Evolutionary conservation across 2,797 vertebrate genomes (phyloP).

Genomic region (Aulostomus chinensis): DNA sequence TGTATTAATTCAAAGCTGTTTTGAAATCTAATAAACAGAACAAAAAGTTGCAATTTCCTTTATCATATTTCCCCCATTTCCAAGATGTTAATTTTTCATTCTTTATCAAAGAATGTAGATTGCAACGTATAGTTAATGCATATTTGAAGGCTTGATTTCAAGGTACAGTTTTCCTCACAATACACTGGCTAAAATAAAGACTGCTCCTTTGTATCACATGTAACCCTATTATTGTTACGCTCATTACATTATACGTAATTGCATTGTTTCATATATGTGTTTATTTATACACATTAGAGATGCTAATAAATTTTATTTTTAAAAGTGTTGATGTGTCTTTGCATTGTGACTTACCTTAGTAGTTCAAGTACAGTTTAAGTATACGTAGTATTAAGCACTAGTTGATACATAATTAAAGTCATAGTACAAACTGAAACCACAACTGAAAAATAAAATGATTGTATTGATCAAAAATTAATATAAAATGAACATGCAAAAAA

Average conservation of each 20-base stretch:
- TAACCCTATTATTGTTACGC: conserved; percentile 87
- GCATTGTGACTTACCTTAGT: too few relatives aligned
- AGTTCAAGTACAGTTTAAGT: too few relatives aligned
- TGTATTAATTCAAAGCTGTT: conserved; percentile 69
- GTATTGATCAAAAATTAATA: too few relatives aligned
- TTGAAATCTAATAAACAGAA: conserved; percentile 69
- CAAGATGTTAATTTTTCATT: conserved; percentile 68
- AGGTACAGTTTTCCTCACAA: conserved; percentile 82
- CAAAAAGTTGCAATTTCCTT: conserved; percentile 77
- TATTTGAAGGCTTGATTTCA: conserved; percentile 75
- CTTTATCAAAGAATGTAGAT: conserved; percentile 85
- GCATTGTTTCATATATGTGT: conserved; percentile 86
- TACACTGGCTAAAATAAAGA: conserved; percentile 74
- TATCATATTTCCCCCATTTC: conserved; percentile 14
- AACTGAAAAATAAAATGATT: too few relatives aligned
- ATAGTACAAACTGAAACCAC: too few relatives aligned
- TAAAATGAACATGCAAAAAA: too few relatives aligned
- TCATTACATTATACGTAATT: conserved; percentile 86
- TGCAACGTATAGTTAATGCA: conserved; percentile 83
- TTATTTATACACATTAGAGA: conserved; percentile 93
- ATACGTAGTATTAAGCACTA: too few relatives aligned
- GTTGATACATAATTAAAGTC: too few relatives aligned
- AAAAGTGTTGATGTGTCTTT: conserved; percentile 81
- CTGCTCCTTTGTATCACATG: conserved; percentile 81
- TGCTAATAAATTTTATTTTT: conserved; percentile 95